Evolutionary conservation across 2,113 vertebrate genomes (phyloP).

Genomic region (Terrapene triunguis): DNA sequence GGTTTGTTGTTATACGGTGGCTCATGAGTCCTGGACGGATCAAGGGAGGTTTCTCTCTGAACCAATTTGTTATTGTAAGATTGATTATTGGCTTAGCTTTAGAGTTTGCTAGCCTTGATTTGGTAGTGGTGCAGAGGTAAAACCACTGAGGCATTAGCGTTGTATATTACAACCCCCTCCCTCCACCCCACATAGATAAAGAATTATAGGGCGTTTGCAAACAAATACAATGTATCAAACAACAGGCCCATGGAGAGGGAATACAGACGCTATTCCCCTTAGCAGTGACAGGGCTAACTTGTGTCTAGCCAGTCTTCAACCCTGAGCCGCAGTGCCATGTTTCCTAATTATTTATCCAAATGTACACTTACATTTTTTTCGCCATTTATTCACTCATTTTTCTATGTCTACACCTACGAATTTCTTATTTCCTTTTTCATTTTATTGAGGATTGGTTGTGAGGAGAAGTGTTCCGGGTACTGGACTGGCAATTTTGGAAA

Average conservation of each 20-base stretch:
- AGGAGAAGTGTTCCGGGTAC: not conserved
- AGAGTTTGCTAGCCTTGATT: accelerated
- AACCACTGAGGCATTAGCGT: accelerated
- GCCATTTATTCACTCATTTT: not conserved
- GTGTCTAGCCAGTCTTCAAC: not conserved
- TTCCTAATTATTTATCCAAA: not conserved
- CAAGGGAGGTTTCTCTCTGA: not conserved
- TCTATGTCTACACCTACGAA: not conserved
- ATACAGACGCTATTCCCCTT: not conserved
- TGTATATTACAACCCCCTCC: accelerated
- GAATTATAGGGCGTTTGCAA: not conserved
- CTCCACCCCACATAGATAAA: not conserved
- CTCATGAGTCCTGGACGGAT: accelerated
- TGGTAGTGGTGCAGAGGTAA: not conserved
- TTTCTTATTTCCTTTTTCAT: not conserved
- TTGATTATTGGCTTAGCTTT: accelerated
- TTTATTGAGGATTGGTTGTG: not conserved
- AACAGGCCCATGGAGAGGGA: no score
- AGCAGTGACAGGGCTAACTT: not conserved
- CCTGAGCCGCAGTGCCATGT: not conserved
- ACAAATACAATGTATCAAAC: not conserved
- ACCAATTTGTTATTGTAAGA: not conserved
- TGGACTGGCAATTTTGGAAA: not conserved
- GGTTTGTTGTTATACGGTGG: not conserved
- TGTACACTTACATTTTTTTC: not conserved